Base-by-base conservation (phyloP, 2,888 invertebrate species). In the Macroteleia sp. region DNA sequence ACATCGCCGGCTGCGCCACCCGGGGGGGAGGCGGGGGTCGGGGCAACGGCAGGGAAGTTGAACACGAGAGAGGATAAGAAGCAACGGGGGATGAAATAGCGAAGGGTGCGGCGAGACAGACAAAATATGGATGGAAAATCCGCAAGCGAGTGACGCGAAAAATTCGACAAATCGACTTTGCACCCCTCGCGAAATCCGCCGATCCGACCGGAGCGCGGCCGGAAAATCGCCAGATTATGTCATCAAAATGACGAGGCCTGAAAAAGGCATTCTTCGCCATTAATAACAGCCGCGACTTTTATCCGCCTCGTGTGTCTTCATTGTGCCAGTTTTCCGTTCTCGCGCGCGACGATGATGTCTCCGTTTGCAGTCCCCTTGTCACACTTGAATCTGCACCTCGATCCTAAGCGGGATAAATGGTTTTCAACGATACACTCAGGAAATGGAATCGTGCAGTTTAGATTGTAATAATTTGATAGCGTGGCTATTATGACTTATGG, bases 61-160 rank as follows among this genome's bases (percentile, higher is more conserved):
- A 52, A 64, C 25, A 28, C 41, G 54, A 28, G 50, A 66, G 59
- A 70, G 62, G 71, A 61, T 70, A 71, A 71, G 71, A 71, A 61
- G 61, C 48, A 73, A 73, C 71, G 62, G 56, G 71, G 71, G 64
- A 73, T 73, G 71, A 73, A 73, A 73, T 73, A 20, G 56, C 52
- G 48, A 64, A 64, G 71, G 71, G 62, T 64, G 71, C 62, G 71
- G 52, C 57, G 71, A 73, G 64, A 73, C 64, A 73, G 71, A 64
- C 71, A 57, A 73, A 73, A 73, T 73, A 73, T 73, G 62, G 71
- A 73, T 64, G 64, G 71, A 41, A 71, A 73, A 73, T 73, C 71
- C 61, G 71, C 46, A 30, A 57, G 19, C 71, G 62, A 62, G 71
- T 73, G 62, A 62, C 62, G 62, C 64, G 64, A 73, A 56, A 73